Conservation (phyloP, 2,888 invertebrate species). For the Bedellia somnulentella region DNA sequence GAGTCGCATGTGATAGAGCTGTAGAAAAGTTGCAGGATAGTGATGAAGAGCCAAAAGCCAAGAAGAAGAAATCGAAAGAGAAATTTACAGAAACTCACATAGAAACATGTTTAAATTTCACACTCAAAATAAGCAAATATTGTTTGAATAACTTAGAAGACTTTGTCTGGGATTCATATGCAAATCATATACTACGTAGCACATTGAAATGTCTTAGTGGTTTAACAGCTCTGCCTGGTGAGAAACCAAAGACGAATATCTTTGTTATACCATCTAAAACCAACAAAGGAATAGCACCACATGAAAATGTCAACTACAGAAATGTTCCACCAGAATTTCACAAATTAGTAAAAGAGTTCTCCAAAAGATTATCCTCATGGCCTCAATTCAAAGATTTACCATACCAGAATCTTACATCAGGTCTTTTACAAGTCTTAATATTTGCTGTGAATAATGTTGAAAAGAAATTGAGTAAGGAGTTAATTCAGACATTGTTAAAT, state of each 20-base stretch:
- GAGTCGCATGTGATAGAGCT: conserved; percentile 55
- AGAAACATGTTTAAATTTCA: conserved; percentile 64
- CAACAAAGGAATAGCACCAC: conserved; percentile 35
- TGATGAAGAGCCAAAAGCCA: conserved; percentile 21
- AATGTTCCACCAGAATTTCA: conserved; percentile 62
- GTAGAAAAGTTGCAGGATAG: conserved; percentile 34
- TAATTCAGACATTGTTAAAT: conserved; percentile 64
- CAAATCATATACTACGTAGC: conserved; percentile 75
- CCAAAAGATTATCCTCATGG: conserved; percentile 66
- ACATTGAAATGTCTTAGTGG: conserved; percentile 72
- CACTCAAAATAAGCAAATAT: conserved; percentile 73
- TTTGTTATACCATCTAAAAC: conserved; percentile 23
- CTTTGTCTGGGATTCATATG: conserved; percentile 76
- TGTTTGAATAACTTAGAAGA: conserved; percentile 83
- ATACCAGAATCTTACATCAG: conserved; percentile 69
- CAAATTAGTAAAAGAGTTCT: conserved; percentile 66
- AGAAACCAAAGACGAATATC: conserved; percentile 41
- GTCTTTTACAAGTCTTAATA: conserved; percentile 68
- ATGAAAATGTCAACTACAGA: no score
- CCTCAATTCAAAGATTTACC: conserved; percentile 78
- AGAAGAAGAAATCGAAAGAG: conserved; percentile 18
- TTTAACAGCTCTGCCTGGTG: conserved; percentile 53
- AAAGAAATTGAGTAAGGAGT: conserved; percentile 46
- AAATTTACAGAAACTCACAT: conserved; percentile 36
- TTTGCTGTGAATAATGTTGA: conserved; percentile 64